phyloP scores from a whole-genome alignment of 2,797 vertebrate species.

The Megaceryle alcyon region DNA sequence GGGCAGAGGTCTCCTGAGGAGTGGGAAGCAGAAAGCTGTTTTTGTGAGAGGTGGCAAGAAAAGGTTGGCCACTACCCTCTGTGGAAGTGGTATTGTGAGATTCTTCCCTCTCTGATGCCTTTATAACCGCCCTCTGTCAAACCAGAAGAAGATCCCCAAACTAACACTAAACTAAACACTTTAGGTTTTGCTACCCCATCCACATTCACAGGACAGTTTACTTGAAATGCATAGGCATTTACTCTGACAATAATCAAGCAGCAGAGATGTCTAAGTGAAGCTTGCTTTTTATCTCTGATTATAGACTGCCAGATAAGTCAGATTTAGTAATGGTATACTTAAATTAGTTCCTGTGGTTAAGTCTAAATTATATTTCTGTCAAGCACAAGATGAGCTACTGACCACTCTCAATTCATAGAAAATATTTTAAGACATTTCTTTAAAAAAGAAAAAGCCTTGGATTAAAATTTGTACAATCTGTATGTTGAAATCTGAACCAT shows the following conservation, averaged over 20 bases:
- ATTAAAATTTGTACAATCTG: neutral
- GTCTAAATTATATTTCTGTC: neutral
- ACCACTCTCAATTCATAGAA: neutral
- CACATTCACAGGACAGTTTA: neutral
- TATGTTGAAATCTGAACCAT: neutral
- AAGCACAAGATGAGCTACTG: neutral
- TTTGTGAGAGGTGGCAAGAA: neutral
- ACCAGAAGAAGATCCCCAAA: neutral
- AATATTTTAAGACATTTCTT: neutral
- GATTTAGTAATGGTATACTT: neutral
- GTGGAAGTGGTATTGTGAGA: neutral
- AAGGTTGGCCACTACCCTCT: neutral
- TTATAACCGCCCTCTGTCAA: neutral
- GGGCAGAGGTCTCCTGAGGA: neutral
- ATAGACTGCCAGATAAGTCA: neutral
- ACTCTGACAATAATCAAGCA: neutral
- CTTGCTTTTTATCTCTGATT: constrained; percentile 3
- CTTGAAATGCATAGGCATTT: neutral
- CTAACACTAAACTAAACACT: too few species aligned
- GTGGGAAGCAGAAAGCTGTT: neutral
- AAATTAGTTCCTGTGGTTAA: neutral
- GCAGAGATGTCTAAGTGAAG: neutral
- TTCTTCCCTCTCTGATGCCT: neutral
- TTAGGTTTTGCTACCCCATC: neutral
- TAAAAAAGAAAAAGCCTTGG: neutral